These are phyloP conservation scores for Bombus difficillimus DNA, from an alignment of 1,140 invertebrate species.

Conservation along the genomic window DNA sequence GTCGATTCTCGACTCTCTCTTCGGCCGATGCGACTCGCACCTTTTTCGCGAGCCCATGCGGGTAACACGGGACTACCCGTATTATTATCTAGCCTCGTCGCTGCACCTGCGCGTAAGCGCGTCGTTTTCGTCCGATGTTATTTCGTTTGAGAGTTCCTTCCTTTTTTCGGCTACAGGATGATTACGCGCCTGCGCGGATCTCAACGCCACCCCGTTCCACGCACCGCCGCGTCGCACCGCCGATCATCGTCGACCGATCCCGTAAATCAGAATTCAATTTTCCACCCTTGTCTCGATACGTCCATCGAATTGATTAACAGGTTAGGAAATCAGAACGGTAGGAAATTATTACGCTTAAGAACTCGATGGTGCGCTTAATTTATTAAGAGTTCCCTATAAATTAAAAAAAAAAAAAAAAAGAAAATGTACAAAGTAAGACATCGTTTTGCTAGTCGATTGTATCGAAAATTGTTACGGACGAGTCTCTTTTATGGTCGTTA, in stretches of 20 bases:
- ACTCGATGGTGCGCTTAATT: neutral
- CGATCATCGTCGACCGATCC: neutral
- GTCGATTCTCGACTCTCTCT: conserved; percentile 14
- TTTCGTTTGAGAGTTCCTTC: conserved; percentile 42
- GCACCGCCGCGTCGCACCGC: too few species aligned
- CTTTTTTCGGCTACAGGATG: conserved; percentile 27
- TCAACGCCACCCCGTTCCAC: conserved; percentile 1
- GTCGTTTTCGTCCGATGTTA: conserved; percentile 49
- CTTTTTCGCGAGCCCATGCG: conserved; percentile 60
- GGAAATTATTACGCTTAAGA: neutral
- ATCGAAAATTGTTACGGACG: fast-evolving
- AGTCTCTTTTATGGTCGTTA: too few species aligned
- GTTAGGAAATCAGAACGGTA: neutral
- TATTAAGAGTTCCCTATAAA: fast-evolving
- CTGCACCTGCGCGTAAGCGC: conserved; percentile 56
- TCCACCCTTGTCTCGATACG: neutral
- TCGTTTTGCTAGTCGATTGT: too few species aligned
- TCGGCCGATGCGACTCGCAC: conserved; percentile 28
- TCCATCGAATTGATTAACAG: neutral
- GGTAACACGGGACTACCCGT: conserved; percentile 55
- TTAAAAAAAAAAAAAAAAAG: too few species aligned
- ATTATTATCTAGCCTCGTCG: conserved; percentile 57
- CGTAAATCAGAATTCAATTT: conserved; percentile 44
- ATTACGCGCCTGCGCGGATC: conserved; percentile 13
- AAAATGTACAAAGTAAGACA: too few species aligned